A percentile compares a stretch with the other conserved stretches of the same genome.
Evolutionary conservation across 2,888 invertebrate genomes (phyloP).

Genomic region (Drosophila yooni): DNA sequence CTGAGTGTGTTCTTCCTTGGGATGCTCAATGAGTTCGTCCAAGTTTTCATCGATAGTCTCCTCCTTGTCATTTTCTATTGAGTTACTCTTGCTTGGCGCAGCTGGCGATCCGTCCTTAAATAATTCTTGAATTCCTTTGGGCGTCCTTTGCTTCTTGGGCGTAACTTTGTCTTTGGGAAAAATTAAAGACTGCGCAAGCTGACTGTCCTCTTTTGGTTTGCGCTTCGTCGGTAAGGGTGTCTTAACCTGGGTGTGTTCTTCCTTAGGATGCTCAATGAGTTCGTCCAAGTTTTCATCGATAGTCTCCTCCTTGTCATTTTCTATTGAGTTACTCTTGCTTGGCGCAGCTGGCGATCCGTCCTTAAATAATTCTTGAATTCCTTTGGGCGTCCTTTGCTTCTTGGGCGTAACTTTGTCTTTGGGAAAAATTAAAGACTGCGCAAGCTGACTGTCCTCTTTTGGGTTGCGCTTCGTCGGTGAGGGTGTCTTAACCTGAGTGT

Average conservation of each 20-base stretch:
- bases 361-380: not conserved
- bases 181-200: not conserved
- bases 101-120: too few relatives aligned
- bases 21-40: not conserved
- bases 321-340: not conserved
- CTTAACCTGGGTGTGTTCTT: not conserved
- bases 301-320: too few relatives aligned
- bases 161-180: not conserved
- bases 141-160: not conserved
- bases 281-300: not conserved
- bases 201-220: not conserved
- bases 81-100: not conserved
- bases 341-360: not conserved
- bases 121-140: not conserved
- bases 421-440: not conserved
- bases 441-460: not conserved
- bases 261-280: not conserved
- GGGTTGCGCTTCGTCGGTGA: constrained; percentile 5
- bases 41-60: too few relatives aligned
- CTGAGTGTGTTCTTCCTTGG: not conserved
- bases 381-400: not conserved
- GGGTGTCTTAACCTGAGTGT: too few relatives aligned
- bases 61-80: not conserved
- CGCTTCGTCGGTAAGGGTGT: not conserved
- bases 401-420: not conserved